A percentile compares a stretch with the other conserved stretches of the same genome.
Conservation (phyloP, 2,888 invertebrate genomes). For the Eudasyphora cyanicolor region DNA sequence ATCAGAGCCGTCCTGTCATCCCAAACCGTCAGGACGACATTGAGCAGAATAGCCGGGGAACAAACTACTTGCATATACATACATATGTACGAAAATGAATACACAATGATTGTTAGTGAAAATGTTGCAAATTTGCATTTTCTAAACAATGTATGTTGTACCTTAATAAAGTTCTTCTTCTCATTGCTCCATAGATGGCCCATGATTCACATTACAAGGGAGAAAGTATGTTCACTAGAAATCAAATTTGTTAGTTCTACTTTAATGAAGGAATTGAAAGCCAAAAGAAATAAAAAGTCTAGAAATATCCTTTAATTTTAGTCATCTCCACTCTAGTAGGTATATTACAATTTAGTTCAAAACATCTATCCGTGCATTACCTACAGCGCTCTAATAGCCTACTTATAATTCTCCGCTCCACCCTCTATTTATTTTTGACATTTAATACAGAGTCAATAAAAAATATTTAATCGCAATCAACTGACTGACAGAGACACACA, state of each 20-base stretch:
- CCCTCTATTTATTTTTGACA: slow-evolving; percentile 30
- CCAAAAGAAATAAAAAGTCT: not conserved
- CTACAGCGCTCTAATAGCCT: not conserved
- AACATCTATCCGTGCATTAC: not conserved
- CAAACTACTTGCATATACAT: not conserved
- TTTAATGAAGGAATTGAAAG: slow-evolving; percentile 40
- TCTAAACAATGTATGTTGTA: slow-evolving; percentile 69
- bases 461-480: slow-evolving; percentile 37
- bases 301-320: slow-evolving; percentile 4
- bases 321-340: slow-evolving; percentile 43
- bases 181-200: too few species aligned
- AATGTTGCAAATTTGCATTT: slow-evolving; percentile 74
- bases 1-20: slow-evolving; percentile 43
- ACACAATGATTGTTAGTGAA: slow-evolving; percentile 8
- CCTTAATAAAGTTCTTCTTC: slow-evolving; percentile 45
- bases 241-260: slow-evolving; percentile 56
- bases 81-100: not conserved
- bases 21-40: not conserved
- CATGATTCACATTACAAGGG: too few species aligned
- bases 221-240: too few species aligned
- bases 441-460: slow-evolving; percentile 52
- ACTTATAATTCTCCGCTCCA: slow-evolving; percentile 21
- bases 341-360: not conserved
- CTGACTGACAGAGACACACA: not conserved
- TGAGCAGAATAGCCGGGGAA: not conserved